Evolutionary conservation across 2,113 vertebrate genomes (phyloP).

Genomic region (Danio rerio): DNA sequence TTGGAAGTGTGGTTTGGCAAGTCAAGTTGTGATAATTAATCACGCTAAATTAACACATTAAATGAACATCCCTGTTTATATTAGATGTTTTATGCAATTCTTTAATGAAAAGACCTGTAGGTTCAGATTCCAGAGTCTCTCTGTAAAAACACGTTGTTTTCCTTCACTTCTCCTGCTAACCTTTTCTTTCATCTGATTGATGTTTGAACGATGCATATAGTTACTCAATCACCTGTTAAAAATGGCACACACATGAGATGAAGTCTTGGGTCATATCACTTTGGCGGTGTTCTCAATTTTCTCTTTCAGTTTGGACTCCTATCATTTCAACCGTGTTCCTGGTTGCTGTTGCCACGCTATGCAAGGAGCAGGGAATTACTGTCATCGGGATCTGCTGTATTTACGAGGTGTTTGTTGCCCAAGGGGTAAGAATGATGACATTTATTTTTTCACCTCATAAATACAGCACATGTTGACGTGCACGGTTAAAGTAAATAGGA

Average conservation of each 20-base stretch:
- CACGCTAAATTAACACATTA: constrained; percentile 3
- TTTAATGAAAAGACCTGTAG: not conserved
- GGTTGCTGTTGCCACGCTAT: constrained; percentile 92
- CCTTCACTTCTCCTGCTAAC: not conserved
- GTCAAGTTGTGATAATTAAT: not conserved
- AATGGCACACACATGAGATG: not conserved
- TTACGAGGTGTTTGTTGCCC: constrained; percentile 96
- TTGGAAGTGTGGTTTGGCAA: not conserved
- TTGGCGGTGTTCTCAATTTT: constrained; percentile 36
- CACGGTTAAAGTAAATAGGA: not conserved
- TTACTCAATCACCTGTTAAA: not conserved
- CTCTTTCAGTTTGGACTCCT: constrained; percentile 88
- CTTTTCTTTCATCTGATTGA: not conserved
- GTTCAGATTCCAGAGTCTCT: not conserved
- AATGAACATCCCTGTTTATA: not conserved
- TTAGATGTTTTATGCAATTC: not conserved
- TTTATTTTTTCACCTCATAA: not conserved
- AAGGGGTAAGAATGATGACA: constrained; percentile 84
- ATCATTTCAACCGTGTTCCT: constrained; percentile 90
- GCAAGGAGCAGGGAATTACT: constrained; percentile 97
- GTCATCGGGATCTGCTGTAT: constrained; percentile 97
- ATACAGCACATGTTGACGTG: not conserved
- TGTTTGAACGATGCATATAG: not conserved
- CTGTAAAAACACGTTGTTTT: not conserved
- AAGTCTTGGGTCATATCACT: not conserved